Evolutionary conservation across 2,797 vertebrate genomes (phyloP).

Genomic region (Manis pentadactyla): DNA sequence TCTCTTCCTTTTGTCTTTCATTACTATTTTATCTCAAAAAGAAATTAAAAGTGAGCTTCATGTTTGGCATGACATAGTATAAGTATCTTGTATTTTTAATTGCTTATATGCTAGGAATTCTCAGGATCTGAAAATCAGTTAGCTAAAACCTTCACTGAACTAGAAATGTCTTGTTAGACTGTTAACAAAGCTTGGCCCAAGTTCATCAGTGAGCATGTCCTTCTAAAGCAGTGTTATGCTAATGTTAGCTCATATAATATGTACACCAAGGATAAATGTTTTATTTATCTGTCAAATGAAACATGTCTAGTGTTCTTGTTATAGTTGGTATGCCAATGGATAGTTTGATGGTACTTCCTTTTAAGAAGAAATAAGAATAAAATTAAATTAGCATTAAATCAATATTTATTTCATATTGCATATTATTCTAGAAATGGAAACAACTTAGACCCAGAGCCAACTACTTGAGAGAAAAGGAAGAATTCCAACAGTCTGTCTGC

Average conservation of each 20-base stretch:
- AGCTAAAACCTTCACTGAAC: not conserved
- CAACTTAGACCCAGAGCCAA: not conserved
- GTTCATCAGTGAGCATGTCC: not conserved
- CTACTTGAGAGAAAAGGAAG: not conserved
- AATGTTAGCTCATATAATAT: not conserved
- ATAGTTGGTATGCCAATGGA: not conserved
- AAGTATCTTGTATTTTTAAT: not conserved
- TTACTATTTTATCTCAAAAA: conserved; percentile 19
- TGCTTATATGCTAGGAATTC: not conserved
- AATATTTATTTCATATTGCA: not conserved
- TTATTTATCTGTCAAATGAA: not conserved
- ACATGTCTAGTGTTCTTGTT: not conserved
- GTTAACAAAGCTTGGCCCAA: not conserved
- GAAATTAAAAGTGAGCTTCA: conserved; percentile 20
- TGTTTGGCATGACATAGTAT: not conserved
- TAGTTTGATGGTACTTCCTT: not conserved
- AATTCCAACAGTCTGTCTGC: not conserved
- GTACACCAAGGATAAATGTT: not conserved
- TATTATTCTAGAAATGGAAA: conserved; percentile 1
- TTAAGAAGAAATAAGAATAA: not conserved
- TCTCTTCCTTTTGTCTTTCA: not conserved
- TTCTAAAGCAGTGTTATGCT: not conserved
- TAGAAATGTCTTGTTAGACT: not conserved
- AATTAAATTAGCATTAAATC: not conserved
- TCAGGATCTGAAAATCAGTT: not conserved